phyloP scores from a whole-genome alignment of 2,797 vertebrate genomes.

The Novumbra hubbsi region DNA sequence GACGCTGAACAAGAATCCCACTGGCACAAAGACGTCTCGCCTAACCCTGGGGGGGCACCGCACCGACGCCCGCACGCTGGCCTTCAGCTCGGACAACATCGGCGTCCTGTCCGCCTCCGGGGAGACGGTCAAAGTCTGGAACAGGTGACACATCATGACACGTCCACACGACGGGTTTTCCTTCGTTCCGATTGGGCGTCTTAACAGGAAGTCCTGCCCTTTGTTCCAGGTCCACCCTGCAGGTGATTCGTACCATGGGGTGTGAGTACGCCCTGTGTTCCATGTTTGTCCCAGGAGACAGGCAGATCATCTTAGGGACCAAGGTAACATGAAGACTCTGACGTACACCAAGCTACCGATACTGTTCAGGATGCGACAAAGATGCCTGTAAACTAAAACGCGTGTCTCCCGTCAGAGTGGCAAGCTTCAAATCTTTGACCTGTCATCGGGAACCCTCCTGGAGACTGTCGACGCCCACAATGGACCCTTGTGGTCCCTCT shows the following conservation, averaged over 20 bases:
- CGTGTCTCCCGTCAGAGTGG: slow-evolving; percentile 75
- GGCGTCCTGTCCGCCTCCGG: slow-evolving; percentile 91
- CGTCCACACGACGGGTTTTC: not conserved
- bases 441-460: slow-evolving; percentile 87
- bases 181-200: not conserved
- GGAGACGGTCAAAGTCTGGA: slow-evolving; percentile 95
- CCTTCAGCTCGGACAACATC: slow-evolving; percentile 96
- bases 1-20: slow-evolving; percentile 53
- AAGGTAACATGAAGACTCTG: slow-evolving; percentile 76
- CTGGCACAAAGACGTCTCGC: slow-evolving; percentile 74
- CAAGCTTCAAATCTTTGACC: slow-evolving; percentile 91
- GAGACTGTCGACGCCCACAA: slow-evolving; percentile 82
- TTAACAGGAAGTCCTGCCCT: slow-evolving; percentile 29
- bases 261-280: slow-evolving; percentile 95
- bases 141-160: slow-evolving; percentile 76
- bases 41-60: slow-evolving; percentile 89
- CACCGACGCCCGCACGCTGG: slow-evolving; percentile 88
- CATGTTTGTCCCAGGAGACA: slow-evolving; percentile 91
- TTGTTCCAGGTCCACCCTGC: slow-evolving; percentile 82
- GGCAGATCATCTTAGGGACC: slow-evolving; percentile 91
- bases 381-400: not conserved
- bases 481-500: slow-evolving; percentile 89
- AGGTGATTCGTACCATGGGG: slow-evolving; percentile 93
- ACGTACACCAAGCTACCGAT: not conserved
- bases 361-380: not conserved